These are phyloP conservation scores for Acleris laterana DNA, from an alignment of 2,888 invertebrate genomes.

Conservation along the genomic window DNA sequence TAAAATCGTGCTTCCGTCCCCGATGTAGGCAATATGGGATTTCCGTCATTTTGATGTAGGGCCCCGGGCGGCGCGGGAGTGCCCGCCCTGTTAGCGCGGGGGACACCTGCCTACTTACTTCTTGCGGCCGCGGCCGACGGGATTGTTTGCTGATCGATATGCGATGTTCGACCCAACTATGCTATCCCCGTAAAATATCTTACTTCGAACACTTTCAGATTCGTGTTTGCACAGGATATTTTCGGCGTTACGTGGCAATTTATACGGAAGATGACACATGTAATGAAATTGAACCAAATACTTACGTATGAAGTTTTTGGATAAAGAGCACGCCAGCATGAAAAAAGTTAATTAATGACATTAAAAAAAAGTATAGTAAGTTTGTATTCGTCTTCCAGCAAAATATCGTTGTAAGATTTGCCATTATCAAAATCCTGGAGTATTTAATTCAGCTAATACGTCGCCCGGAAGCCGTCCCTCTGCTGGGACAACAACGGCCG, in stretches of 20 bases:
- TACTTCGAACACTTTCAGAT: constrained; percentile 36
- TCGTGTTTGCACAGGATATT: background rate
- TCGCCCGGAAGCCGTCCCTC: constrained; percentile 5
- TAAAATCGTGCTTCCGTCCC: constrained; percentile 81
- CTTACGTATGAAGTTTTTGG: too few relatives aligned
- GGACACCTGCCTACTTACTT: constrained; percentile 77
- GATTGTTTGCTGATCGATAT: constrained; percentile 74
- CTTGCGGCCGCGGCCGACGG: constrained; percentile 50
- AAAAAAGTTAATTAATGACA: too few relatives aligned
- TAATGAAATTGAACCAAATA: too few relatives aligned
- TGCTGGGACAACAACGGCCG: constrained; percentile 9
- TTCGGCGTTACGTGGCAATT: background rate
- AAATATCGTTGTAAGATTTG: background rate
- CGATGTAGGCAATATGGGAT: constrained; percentile 81
- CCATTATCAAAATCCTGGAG: background rate
- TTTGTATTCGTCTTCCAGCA: too few relatives aligned
- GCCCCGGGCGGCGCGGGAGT: constrained; percentile 63
- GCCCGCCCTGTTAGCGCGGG: constrained; percentile 69
- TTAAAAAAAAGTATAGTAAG: too few relatives aligned
- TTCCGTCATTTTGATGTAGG: constrained; percentile 81
- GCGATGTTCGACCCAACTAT: constrained; percentile 48
- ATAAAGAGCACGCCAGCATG: too few relatives aligned
- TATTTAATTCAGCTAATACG: constrained; percentile 10
- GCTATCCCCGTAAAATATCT: constrained; percentile 45
- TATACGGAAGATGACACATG: too few relatives aligned